phyloP scores from a whole-genome alignment of 2,888 invertebrate species.

The Tubiluchus corallicola region DNA sequence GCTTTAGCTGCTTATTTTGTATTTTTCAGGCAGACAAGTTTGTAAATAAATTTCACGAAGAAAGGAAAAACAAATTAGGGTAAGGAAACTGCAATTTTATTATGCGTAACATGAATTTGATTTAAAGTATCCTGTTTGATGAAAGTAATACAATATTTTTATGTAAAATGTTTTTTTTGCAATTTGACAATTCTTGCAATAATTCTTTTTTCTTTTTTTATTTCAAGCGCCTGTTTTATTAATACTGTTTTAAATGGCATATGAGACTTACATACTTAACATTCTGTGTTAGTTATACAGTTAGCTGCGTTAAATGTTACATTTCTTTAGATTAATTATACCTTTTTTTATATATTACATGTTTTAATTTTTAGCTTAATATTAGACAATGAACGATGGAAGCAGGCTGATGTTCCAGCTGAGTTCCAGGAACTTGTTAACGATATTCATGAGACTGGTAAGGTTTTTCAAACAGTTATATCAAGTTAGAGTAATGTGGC shows the following conservation, averaged over 20 bases:
- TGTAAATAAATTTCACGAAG: conserved; percentile 72
- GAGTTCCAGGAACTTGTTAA: conserved; percentile 71
- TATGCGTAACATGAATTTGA: too few species aligned
- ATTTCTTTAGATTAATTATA: neutral
- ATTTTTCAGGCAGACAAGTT: conserved; percentile 66
- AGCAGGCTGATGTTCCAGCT: conserved; percentile 67
- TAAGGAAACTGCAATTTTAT: conserved; percentile 15
- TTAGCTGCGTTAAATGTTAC: neutral
- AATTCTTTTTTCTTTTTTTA: conserved; percentile 4
- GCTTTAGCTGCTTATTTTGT: too few species aligned
- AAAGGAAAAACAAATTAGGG: conserved; percentile 61
- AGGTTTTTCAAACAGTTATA: too few species aligned
- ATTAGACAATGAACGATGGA: conserved; percentile 82
- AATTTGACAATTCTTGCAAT: neutral
- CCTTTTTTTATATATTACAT: too few species aligned
- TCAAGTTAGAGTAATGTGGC: too few species aligned
- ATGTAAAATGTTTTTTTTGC: neutral
- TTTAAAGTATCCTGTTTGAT: too few species aligned
- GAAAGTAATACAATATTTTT: conserved; percentile 6
- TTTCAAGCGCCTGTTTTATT: too few species aligned
- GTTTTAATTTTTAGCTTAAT: conserved; percentile 43
- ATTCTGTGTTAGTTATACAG: too few species aligned
- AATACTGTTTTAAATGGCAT: too few species aligned
- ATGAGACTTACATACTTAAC: too few species aligned
- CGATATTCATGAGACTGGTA: conserved; percentile 38